phyloP scores from a whole-genome alignment of 2,113 vertebrate species.

The Chaetura pelagica region DNA sequence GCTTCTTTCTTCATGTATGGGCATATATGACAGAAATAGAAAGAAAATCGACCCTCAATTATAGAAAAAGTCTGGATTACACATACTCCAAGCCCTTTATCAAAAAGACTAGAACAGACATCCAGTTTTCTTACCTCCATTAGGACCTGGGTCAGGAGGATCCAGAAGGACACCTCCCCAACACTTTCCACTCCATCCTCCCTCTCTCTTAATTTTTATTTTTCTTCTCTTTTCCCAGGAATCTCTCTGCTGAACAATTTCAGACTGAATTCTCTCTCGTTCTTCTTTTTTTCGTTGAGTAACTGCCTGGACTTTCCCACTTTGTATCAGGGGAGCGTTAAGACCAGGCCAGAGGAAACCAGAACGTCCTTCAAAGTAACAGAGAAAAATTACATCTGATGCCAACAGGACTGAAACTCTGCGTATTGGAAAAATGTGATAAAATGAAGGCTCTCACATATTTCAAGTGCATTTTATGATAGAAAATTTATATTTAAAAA shows the following conservation, averaged over 20 bases:
- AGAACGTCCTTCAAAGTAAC: conserved; percentile 78
- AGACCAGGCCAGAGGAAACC: conserved; percentile 96
- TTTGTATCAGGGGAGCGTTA: conserved; percentile 82
- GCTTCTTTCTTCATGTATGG: not conserved
- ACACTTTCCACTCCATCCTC: conserved; percentile 90
- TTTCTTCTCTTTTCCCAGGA: conserved; percentile 86
- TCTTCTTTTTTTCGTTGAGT: conserved; percentile 79
- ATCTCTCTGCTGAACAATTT: conserved; percentile 82
- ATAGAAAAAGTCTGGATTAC: not conserved
- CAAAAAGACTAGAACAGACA: not conserved
- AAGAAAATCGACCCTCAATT: not conserved
- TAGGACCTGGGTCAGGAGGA: conserved; percentile 88
- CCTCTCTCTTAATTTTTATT: conserved; percentile 85
- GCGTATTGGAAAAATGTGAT: not conserved
- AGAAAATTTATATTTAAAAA: not conserved
- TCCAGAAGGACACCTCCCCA: conserved; percentile 92
- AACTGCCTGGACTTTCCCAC: conserved; percentile 76
- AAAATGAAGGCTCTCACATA: not conserved
- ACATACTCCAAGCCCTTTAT: not conserved
- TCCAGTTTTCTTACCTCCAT: conserved; percentile 83
- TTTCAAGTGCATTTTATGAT: not conserved
- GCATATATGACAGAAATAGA: not conserved
- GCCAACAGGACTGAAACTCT: not conserved
- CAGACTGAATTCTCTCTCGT: conserved; percentile 78
- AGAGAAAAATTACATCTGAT: not conserved